phyloP scores from a whole-genome alignment of 2,888 invertebrate species.

The Junonia oenone region DNA sequence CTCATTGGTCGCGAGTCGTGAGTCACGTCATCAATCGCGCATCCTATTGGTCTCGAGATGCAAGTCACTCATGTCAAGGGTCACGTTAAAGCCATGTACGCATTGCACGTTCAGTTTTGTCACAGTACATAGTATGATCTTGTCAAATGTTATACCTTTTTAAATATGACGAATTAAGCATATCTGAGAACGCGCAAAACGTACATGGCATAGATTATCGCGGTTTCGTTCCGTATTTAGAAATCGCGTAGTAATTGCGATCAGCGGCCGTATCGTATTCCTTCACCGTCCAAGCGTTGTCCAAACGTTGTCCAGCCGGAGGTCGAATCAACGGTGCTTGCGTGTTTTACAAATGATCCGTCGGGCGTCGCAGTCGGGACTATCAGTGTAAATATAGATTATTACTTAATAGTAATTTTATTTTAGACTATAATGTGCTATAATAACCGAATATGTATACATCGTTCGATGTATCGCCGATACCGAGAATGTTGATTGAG shows the following conservation, averaged over 20 bases:
- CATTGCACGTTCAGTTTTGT: too few species aligned
- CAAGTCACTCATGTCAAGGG: too few species aligned
- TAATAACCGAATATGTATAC: conserved; percentile 58
- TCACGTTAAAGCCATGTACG: too few species aligned
- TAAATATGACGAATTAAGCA: too few species aligned
- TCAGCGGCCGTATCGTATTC: not conserved
- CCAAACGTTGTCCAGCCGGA: not conserved
- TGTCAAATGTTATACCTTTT: too few species aligned
- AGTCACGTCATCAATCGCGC: too few species aligned
- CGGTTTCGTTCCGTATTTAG: not conserved
- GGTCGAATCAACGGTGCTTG: conserved; percentile 40
- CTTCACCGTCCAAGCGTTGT: not conserved
- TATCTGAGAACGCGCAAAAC: too few species aligned
- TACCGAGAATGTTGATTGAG: conserved; percentile 19
- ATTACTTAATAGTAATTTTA: conserved; percentile 74
- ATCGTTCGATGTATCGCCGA: conserved; percentile 27
- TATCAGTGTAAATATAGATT: conserved; percentile 70
- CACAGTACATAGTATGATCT: too few species aligned
- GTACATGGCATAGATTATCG: not conserved
- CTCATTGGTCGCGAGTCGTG: too few species aligned
- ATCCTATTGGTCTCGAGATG: too few species aligned
- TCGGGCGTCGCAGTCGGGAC: conserved; percentile 44
- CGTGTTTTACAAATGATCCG: conserved; percentile 31
- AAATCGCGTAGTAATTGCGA: conserved; percentile 5
- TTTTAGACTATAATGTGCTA: conserved; percentile 74